Percentiles rank a stretch among this genome's conserved stretches.
phyloP scores from a whole-genome alignment of 2,113 vertebrate species.

The Varanus salvator region DNA sequence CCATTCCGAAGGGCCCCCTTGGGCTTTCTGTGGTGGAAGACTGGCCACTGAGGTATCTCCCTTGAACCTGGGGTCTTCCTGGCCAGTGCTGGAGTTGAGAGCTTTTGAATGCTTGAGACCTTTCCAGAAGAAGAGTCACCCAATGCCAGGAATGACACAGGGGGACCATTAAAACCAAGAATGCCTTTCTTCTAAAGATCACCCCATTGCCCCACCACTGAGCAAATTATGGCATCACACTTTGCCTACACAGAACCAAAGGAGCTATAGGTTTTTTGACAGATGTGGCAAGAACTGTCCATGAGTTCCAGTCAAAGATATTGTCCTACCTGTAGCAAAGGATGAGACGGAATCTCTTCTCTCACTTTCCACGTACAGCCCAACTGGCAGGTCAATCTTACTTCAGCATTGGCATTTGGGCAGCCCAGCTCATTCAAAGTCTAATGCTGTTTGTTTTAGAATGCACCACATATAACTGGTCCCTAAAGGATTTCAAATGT shows the following conservation, averaged over 20 bases:
- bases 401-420: not conserved
- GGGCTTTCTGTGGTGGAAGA: too few relatives aligned
- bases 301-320: not conserved
- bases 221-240: not conserved
- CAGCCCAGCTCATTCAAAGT: not conserved
- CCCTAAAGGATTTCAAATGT: conserved; percentile 27
- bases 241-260: not conserved
- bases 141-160: not conserved
- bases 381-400: not conserved
- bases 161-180: not conserved
- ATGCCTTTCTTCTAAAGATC: not conserved
- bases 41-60: too few relatives aligned
- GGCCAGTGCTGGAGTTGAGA: too few relatives aligned
- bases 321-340: not conserved
- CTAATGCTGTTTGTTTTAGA: not conserved
- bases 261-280: not conserved
- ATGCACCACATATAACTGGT: not conserved
- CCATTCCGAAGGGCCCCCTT: too few relatives aligned
- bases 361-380: not conserved
- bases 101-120: too few relatives aligned
- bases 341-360: not conserved
- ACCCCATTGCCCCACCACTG: too few relatives aligned
- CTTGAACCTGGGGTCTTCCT: too few relatives aligned
- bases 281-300: not conserved
- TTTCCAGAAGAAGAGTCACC: too few relatives aligned